Base-by-base conservation (phyloP, 2,113 vertebrate species). In the Tenebrosternarchus preto region DNA sequence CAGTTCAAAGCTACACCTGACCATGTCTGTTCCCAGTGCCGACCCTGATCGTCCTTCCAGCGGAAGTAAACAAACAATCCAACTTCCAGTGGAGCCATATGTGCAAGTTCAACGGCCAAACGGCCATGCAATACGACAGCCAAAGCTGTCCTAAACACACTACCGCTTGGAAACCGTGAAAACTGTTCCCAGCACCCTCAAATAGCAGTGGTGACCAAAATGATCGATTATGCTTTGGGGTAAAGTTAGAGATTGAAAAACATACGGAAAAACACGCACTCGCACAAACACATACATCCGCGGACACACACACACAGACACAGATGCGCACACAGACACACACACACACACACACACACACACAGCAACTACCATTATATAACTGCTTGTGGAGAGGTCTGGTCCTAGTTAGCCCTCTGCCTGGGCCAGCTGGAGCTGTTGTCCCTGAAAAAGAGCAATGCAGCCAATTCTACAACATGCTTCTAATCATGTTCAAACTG, bases 401-500 rank as follows among this genome's bases (percentile, higher is more conserved):
- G 92, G 89, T 91, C 92, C 84, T 85, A 90, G 87, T 92, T 92
- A 93, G 80, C n/a, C 75, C 57, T 81, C 78, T 73, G 86, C 78
- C 84, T 80, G 89, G 86, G 89, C 84, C 87, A 84, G 85, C 87
- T 87, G 71, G 22, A 80, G 64, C 53, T 67, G 63, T 80, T 83
- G 67, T 73, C 67, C 72, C 86, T 86, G 87, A 88, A 90, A 91
- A 89, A 86, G 82, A 77, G 76, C n/a, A n/a, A 80, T 57, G 80
- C 91, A 87, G 92, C 90, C 77, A 77, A 80, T 91, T 93, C 91
- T 89, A 86, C 84, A 89, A 91, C 87, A 83, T 91, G 91, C 91
- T 92, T 92, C 89, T 91, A 89, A 92, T 92, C 90, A 88, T 92
- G 90, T 89, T 89, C 89, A 92, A 91, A 19, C 89, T 85, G 87